A percentile compares a stretch with the other conserved stretches of the same genome.
These are phyloP conservation scores for Monodelphis domestica DNA, from an alignment of 2,797 vertebrate species.

Conservation along the genomic window DNA sequence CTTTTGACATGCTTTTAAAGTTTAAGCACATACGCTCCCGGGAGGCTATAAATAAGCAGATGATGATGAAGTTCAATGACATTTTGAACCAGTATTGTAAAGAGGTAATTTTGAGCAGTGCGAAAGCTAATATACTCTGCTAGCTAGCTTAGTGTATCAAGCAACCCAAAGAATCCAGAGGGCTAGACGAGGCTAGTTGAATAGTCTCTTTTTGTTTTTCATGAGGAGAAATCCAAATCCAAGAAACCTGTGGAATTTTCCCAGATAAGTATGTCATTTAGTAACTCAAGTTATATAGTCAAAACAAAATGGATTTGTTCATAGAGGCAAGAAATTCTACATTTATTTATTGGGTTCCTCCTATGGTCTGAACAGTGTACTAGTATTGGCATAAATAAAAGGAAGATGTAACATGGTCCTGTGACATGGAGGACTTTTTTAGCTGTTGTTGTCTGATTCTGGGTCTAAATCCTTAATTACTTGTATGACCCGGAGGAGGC, in stretches of 20 bases:
- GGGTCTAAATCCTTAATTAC: not conserved
- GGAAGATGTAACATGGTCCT: not conserved
- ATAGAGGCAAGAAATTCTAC: not conserved
- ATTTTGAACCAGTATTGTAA: constrained; percentile 92
- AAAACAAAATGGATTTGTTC: not conserved
- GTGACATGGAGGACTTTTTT: not conserved
- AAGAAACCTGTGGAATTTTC: not conserved
- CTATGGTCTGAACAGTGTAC: not conserved
- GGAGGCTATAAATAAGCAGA: constrained; percentile 89
- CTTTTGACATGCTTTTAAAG: constrained; percentile 93
- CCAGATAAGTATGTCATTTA: fast-evolving
- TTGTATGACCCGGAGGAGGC: not conserved
- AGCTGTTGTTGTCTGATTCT: not conserved
- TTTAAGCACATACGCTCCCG: constrained; percentile 91
- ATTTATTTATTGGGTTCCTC: not conserved
- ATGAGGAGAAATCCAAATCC: not conserved
- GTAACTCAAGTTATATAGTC: not conserved
- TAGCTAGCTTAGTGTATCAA: fast-evolving
- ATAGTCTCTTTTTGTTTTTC: not conserved
- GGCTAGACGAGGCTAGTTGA: not conserved
- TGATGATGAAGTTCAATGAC: constrained; percentile 93
- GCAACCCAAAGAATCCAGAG: not conserved
- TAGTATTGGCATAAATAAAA: not conserved
- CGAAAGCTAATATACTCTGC: fast-evolving
- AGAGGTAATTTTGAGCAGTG: constrained; percentile 88